Percentiles rank a stretch among this genome's conserved stretches.
These are phyloP conservation scores for Coracias cyanogaster DNA, from an alignment of 2,797 vertebrate genomes.

Conservation along the genomic window DNA sequence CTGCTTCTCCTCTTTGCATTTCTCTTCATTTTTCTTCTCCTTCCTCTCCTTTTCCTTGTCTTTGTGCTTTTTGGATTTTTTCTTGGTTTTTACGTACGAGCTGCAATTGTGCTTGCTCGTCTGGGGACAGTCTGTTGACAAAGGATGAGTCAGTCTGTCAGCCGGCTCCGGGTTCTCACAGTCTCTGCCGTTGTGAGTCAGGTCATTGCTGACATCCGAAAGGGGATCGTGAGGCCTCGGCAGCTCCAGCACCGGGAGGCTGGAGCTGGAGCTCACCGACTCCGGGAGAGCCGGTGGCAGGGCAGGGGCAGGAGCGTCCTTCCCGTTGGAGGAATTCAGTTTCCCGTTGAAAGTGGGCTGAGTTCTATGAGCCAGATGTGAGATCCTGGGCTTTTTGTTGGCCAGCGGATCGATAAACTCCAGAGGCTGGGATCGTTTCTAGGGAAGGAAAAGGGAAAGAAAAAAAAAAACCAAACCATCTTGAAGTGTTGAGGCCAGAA, in stretches of 20 bases:
- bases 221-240: conserved; percentile 88
- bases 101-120: conserved; percentile 65
- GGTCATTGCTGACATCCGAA: conserved; percentile 91
- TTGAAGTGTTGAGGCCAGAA: background rate
- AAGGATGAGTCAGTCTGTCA: conserved; percentile 82
- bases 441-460: rapidly evolving
- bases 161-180: conserved; percentile 84
- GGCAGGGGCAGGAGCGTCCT: conserved; percentile 71
- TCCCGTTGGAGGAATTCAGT: conserved; percentile 82
- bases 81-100: conserved; percentile 87
- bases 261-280: conserved; percentile 75
- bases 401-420: conserved; percentile 93
- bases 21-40: conserved; percentile 75
- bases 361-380: conserved; percentile 87
- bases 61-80: conserved; percentile 97
- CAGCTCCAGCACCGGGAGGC: conserved; percentile 84
- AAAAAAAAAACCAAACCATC: rapidly evolving
- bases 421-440: conserved; percentile 89
- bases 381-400: conserved; percentile 95
- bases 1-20: conserved; percentile 62
- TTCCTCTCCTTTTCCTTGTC: conserved; percentile 93
- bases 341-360: conserved; percentile 89
- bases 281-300: conserved; percentile 35
- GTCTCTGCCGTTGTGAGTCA: conserved; percentile 89
- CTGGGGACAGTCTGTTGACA: conserved; percentile 67